phyloP scores from a whole-genome alignment of 2,113 vertebrate genomes.

The Sus scrofa region DNA sequence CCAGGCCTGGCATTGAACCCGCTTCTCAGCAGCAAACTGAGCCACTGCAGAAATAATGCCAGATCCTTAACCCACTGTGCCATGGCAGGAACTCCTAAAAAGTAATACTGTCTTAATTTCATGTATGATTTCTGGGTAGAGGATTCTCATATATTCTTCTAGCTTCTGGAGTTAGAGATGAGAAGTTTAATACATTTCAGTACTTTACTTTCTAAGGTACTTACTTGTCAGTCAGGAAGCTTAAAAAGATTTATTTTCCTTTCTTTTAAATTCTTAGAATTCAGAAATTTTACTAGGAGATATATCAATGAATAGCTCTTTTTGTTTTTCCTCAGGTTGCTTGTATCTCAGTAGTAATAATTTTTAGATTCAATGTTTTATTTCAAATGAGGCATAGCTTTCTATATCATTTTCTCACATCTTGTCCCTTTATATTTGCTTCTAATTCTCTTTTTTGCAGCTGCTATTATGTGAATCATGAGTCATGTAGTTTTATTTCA shows the following conservation, averaged over 20 bases:
- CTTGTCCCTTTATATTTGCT: background rate
- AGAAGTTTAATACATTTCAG: background rate
- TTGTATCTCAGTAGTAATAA: background rate
- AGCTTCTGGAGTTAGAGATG: background rate
- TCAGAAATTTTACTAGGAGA: background rate
- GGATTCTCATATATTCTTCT: background rate
- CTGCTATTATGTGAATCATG: background rate
- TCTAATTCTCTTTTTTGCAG: background rate
- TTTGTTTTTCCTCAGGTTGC: background rate
- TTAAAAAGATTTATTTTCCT: background rate
- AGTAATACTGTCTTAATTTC: background rate
- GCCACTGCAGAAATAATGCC: too few relatives aligned
- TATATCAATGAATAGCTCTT: background rate
- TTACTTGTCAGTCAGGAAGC: background rate
- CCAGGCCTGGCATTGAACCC: too few relatives aligned
- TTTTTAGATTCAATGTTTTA: background rate
- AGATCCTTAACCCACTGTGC: too few relatives aligned
- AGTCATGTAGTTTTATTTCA: background rate
- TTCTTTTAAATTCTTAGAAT: slow-evolving; percentile 48
- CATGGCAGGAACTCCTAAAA: background rate
- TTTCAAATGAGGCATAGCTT: background rate
- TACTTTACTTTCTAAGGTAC: slow-evolving; percentile 33
- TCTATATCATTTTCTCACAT: background rate
- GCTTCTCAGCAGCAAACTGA: too few relatives aligned
- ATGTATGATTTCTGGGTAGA: background rate